Conservation (phyloP, 2,888 invertebrate genomes). For the Chloromyia formosa region DNA sequence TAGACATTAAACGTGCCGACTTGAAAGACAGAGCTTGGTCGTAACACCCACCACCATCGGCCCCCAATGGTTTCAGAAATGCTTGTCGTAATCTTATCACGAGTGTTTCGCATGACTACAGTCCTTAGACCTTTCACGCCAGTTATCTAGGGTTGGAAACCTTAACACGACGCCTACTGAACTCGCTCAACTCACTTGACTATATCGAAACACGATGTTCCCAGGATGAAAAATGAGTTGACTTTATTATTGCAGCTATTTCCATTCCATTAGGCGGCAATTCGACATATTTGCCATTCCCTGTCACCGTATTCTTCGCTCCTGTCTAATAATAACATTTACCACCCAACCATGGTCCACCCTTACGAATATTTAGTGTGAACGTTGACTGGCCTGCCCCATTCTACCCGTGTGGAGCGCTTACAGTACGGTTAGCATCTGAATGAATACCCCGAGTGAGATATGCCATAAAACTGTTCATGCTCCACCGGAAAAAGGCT, state of each 20-base stretch:
- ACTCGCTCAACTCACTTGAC: no score
- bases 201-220: background rate
- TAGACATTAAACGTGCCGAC: no score
- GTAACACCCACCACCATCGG: no score
- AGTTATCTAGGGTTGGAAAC: no score
- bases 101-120: no score
- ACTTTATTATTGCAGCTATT: conserved; percentile 16
- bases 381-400: no score
- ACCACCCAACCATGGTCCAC: background rate
- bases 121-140: no score
- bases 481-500: conserved; percentile 8
- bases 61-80: no score
- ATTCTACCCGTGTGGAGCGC: background rate
- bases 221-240: conserved; percentile 19
- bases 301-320: background rate
- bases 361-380: no score
- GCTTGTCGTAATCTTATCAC: no score
- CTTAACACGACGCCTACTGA: no score
- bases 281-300: conserved; percentile 1
- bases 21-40: no score
- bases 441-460: conserved; percentile 18
- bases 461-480: conserved; percentile 16
- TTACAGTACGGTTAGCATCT: conserved; percentile 15
- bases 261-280: conserved; percentile 16
- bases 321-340: conserved; percentile 5